These are phyloP conservation scores for Carassius auratus DNA, from an alignment of 2,113 vertebrate genomes.

Conservation along the genomic window DNA sequence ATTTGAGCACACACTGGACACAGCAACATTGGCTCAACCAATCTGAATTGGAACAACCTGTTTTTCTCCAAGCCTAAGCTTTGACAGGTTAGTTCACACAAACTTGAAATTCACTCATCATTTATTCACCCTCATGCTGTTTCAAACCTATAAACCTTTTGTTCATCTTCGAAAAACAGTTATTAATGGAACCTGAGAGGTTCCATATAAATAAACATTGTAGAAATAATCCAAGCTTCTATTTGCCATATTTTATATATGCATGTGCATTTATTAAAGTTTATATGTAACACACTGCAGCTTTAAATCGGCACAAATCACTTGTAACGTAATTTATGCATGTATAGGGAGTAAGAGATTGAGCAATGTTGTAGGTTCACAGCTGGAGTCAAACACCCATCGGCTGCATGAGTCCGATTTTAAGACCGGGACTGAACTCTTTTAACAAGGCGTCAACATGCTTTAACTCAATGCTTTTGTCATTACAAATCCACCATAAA, in stretches of 20 bases:
- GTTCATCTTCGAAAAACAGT: too few species aligned
- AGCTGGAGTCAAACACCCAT: conserved; percentile 12
- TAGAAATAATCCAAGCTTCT: too few species aligned
- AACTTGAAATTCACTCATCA: too few species aligned
- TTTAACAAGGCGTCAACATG: background rate
- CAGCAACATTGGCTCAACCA: background rate
- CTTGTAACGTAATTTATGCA: background rate
- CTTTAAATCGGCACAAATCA: too few species aligned
- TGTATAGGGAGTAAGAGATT: too few species aligned
- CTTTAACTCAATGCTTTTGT: conserved; percentile 54
- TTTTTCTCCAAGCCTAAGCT: background rate
- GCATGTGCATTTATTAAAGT: too few species aligned
- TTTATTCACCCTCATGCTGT: too few species aligned
- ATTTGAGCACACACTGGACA: background rate
- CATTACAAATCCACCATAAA: conserved; percentile 65
- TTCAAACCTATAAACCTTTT: too few species aligned
- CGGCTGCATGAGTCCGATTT: background rate
- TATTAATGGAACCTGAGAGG: too few species aligned
- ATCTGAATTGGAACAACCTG: background rate
- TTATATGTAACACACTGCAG: too few species aligned
- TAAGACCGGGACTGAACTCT: background rate
- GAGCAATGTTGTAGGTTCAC: background rate
- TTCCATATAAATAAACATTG: too few species aligned
- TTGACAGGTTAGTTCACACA: background rate
- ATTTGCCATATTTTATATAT: too few species aligned